Evolutionary conservation across 2,888 invertebrate species (phyloP), one percentile per base, ranked within the genome.

Genomic region (Chironomus riparius): DNA sequence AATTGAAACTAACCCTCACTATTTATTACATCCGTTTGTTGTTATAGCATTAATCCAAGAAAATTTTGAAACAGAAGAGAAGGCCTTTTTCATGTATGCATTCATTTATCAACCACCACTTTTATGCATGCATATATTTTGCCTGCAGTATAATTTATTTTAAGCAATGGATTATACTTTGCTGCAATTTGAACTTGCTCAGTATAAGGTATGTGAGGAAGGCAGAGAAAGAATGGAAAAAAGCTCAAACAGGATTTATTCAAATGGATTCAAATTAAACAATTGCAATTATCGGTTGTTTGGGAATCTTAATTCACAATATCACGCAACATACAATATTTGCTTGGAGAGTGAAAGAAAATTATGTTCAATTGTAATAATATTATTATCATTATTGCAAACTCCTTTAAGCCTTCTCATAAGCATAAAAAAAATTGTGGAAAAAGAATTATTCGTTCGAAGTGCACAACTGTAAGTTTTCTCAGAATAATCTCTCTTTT

Each of bases 381-480:
- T 24, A 21, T 65, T 65, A 18, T 18, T 38, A 38, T 2, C 56
- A 56, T 56, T n/a, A 56, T 18, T 56, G 38, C 38, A 10, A 15
- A 7, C 56, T 50, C 15, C 56, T 56, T 56, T 56, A 56, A 56
- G 56, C 56, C 15, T 56, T 56, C 56, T 56, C 56, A 56, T 56
- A 56, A 56, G 38, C 38, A 38, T 38, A 38, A 38, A 10, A 38
- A 28, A 28, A 28, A 28, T 28, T 38, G 38, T 10, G 10, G 10
- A 38, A 38, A 38, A 38, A 38, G 38, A 56, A 18, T 56, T 50
- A 62, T 62, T 62, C 18, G 62, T 22, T 65, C 13, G 22, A 65
- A 65, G 65, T 24, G 65, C 65, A 65, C 65, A 65, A 65, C 65
- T 65, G 65, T 65, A 65, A 65, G 68, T 68, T 15, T 68, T 68